Conservation (phyloP, 2,797 vertebrate species). For the Anisognathus igniventris region DNA sequence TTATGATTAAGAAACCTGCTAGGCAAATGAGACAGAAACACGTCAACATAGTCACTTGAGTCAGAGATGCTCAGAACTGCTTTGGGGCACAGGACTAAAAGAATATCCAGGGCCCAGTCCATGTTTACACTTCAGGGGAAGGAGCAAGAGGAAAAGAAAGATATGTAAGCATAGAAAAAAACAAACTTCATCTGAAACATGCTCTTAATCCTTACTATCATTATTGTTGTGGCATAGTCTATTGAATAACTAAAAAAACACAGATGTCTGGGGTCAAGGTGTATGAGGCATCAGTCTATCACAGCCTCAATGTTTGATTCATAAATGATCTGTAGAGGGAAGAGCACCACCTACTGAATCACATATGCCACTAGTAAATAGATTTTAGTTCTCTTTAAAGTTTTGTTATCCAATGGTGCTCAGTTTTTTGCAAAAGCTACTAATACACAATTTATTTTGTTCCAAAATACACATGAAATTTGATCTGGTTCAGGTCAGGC, state of each 20-base stretch:
- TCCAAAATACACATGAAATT: neutral
- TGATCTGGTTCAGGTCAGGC: neutral
- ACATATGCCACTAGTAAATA: neutral
- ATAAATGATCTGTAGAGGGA: neutral
- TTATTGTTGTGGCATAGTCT: neutral
- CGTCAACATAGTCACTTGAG: neutral
- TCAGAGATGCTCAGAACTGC: neutral
- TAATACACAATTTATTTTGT: neutral
- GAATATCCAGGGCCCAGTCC: neutral
- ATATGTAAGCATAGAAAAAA: neutral
- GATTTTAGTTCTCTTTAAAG: neutral
- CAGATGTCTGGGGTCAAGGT: neutral
- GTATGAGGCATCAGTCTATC: neutral
- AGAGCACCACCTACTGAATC: neutral
- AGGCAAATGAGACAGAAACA: neutral
- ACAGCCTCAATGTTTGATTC: neutral
- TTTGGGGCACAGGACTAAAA: neutral
- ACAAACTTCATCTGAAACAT: neutral
- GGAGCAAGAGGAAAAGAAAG: neutral
- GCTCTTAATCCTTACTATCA: neutral
- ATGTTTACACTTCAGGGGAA: neutral
- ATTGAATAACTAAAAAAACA: neutral
- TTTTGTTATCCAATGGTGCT: neutral
- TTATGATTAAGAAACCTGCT: neutral
- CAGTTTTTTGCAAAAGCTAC: neutral